phyloP scores from a whole-genome alignment of 2,888 invertebrate species.

The Sphaerophoria rueppellii region DNA sequence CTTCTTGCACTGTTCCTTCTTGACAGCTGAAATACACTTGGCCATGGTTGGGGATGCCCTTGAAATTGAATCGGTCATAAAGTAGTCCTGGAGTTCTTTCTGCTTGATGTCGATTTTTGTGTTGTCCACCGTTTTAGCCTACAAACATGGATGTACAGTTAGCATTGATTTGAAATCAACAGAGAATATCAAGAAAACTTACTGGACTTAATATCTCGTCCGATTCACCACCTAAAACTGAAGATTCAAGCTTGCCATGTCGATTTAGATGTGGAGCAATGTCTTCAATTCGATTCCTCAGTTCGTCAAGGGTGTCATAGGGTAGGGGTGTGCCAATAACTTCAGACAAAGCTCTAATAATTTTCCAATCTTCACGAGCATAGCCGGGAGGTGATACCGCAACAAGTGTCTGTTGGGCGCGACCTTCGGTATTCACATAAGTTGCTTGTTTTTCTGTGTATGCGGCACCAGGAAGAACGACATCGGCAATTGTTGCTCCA shows the following conservation, averaged over 20 bases:
- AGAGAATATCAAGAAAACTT: conserved; percentile 68
- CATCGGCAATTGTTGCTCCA: conserved; percentile 96
- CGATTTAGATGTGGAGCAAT: conserved; percentile 94
- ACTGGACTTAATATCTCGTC: conserved; percentile 89
- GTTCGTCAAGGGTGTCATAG: conserved; percentile 93
- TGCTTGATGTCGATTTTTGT: conserved; percentile 88
- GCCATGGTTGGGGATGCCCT: conserved; percentile 99
- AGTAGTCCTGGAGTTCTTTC: conserved; percentile 91
- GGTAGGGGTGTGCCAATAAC: conserved; percentile 89
- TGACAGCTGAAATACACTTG: conserved; percentile 96
- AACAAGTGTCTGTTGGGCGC: conserved; percentile 93
- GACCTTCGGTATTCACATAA: conserved; percentile 98
- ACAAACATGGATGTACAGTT: neutral
- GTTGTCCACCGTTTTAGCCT: conserved; percentile 83
- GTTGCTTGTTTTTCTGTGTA: conserved; percentile 99
- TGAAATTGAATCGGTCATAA: conserved; percentile 98
- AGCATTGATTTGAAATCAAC: neutral
- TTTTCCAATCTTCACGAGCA: conserved; percentile 99
- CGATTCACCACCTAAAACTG: conserved; percentile 90
- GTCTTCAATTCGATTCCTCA: conserved; percentile 91
- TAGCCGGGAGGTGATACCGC: conserved; percentile 96
- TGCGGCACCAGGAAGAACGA: conserved; percentile 96
- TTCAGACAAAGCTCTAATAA: conserved; percentile 97
- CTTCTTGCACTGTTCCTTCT: conserved; percentile 83
- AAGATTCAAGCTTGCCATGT: conserved; percentile 92